These are phyloP conservation scores for Agrilus mali DNA, from an alignment of 2,888 invertebrate species.

Conservation along the genomic window DNA sequence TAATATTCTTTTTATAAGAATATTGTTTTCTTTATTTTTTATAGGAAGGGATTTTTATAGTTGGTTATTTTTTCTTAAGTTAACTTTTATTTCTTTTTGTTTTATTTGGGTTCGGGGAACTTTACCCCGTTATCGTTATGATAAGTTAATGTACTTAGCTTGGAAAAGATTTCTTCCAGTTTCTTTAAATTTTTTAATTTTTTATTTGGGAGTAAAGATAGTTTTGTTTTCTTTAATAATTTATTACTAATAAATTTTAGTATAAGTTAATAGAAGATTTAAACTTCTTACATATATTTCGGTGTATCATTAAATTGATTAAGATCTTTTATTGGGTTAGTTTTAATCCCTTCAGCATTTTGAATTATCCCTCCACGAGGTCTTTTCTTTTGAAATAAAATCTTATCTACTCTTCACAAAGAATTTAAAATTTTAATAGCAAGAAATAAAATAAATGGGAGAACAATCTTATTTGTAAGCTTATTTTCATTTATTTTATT, in stretches of 20 bases:
- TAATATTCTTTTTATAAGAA: constrained; percentile 55
- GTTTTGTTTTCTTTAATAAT: constrained; percentile 43
- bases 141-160: constrained; percentile 58
- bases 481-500: constrained; percentile 47
- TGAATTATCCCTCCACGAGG: constrained; percentile 44
- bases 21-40: constrained; percentile 47
- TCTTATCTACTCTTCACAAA: constrained; percentile 36
- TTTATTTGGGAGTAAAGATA: constrained; percentile 47
- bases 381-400: constrained; percentile 37
- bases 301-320: constrained; percentile 46
- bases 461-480: constrained; percentile 42
- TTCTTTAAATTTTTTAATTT: constrained; percentile 48
- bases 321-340: constrained; percentile 39
- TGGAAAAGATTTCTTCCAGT: constrained; percentile 52
- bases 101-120: constrained; percentile 55
- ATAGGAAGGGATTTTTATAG: constrained; percentile 38
- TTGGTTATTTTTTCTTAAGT: constrained; percentile 42
- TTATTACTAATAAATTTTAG: constrained; percentile 33
- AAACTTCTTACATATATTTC: constrained; percentile 47
- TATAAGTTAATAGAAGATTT: constrained; percentile 45
- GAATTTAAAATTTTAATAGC: constrained; percentile 47
- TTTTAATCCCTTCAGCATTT: constrained; percentile 40
- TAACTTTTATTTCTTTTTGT: constrained; percentile 43
- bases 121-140: constrained; percentile 62
- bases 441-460: constrained; percentile 32